Evolutionary conservation across 2,797 vertebrate species (phyloP).

Genomic region (Pelochelys cantorii): DNA sequence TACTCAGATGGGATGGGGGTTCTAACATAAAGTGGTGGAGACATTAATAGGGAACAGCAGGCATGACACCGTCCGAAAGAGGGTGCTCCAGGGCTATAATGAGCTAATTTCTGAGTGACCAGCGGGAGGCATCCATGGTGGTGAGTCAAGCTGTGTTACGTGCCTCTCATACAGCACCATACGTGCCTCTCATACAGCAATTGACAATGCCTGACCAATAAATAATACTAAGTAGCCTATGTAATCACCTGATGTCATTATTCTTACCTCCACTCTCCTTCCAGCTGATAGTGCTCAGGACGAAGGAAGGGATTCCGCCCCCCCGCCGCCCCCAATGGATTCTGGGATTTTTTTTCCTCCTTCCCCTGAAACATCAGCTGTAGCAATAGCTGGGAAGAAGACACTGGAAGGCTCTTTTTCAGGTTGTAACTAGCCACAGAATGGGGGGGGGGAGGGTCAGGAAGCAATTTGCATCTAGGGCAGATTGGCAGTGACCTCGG

Average conservation of each 20-base stretch:
- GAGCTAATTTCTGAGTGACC: too few species aligned
- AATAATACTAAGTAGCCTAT: background rate
- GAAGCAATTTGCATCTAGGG: background rate
- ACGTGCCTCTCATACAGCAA: background rate
- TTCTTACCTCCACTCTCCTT: background rate
- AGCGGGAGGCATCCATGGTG: too few species aligned
- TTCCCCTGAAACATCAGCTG: background rate
- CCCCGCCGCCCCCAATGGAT: accelerated
- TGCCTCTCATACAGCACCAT: background rate
- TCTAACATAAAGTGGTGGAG: too few species aligned
- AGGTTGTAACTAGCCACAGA: background rate
- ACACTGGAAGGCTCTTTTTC: too few species aligned
- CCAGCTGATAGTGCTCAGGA: background rate
- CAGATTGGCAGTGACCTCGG: background rate
- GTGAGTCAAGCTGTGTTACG: too few species aligned
- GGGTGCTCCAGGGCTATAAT: too few species aligned
- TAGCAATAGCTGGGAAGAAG: background rate
- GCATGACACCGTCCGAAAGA: too few species aligned
- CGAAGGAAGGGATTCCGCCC: background rate
- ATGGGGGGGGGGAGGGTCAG: background rate
- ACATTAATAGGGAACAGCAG: too few species aligned
- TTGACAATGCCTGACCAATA: background rate
- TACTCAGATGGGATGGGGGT: too few species aligned
- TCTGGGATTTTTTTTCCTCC: background rate
- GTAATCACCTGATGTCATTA: background rate